Evolutionary conservation across 2,113 vertebrate genomes (phyloP).

Genomic region (Onychostoma macrolepis): DNA sequence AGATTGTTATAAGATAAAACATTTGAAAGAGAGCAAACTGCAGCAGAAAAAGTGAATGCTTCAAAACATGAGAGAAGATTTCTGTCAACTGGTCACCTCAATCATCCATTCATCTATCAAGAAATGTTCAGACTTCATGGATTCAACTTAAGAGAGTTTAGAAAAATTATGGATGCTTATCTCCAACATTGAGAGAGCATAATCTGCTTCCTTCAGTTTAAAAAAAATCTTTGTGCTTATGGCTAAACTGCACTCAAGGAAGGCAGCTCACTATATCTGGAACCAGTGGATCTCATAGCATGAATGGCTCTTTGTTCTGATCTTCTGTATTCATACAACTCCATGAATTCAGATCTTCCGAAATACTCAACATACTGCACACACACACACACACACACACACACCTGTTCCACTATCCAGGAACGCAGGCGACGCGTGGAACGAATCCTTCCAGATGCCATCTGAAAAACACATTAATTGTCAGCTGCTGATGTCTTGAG

Average conservation of each 20-base stretch:
- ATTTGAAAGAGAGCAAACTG: too few relatives aligned
- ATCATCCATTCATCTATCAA: not conserved
- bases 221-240: too few relatives aligned
- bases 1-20: not conserved
- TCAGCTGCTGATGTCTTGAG: not conserved
- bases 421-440: conserved; percentile 81
- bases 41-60: not conserved
- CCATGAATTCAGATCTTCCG: not conserved
- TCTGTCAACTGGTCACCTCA: not conserved
- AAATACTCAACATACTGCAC: not conserved
- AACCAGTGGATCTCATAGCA: too few relatives aligned
- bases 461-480: conserved; percentile 54
- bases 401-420: conserved; percentile 84
- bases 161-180: too few relatives aligned
- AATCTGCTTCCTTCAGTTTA: too few relatives aligned
- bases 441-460: conserved; percentile 75
- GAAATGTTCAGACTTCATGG: too few relatives aligned
- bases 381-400: not conserved
- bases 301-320: not conserved
- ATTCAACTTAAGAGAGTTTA: too few relatives aligned
- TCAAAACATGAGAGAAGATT: too few relatives aligned
- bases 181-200: too few relatives aligned
- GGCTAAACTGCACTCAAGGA: too few relatives aligned
- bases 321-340: not conserved
- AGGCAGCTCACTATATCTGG: too few relatives aligned